Evolutionary conservation across 2,797 vertebrate genomes (phyloP).

Genomic region (Corythornis leucogaster): DNA sequence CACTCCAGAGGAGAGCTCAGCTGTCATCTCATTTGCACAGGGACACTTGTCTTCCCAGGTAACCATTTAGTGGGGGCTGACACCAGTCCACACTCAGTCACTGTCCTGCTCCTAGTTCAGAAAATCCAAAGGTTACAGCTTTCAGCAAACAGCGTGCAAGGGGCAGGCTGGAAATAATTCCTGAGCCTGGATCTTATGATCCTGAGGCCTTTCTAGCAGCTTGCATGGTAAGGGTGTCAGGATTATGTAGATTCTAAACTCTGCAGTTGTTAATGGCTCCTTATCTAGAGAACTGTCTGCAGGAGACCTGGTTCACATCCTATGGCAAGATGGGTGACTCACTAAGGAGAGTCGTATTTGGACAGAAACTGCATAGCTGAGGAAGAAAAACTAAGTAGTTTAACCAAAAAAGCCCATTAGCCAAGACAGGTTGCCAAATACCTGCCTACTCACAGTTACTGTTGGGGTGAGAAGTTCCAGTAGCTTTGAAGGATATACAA

Average conservation of each 20-base stretch:
- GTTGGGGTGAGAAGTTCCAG: not conserved
- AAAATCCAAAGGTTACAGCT: slow-evolving; percentile 76
- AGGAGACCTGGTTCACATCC: slow-evolving; percentile 31
- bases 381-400: not conserved
- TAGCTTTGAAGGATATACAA: not conserved
- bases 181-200: not conserved
- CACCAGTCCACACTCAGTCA: slow-evolving; percentile 53
- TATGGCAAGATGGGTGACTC: slow-evolving; percentile 15
- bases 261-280: not conserved
- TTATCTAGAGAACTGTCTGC: not conserved
- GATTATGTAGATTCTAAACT: not conserved
- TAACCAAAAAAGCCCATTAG: not conserved
- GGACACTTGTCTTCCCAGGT: slow-evolving; percentile 74
- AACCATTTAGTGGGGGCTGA: slow-evolving; percentile 74
- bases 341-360: slow-evolving; percentile 19
- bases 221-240: not conserved
- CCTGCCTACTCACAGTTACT: not conserved
- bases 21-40: slow-evolving; percentile 76
- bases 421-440: not conserved
- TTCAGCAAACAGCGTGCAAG: slow-evolving; percentile 56
- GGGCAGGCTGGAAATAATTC: not conserved
- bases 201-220: not conserved
- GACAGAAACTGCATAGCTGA: not conserved
- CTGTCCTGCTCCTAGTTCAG: slow-evolving; percentile 51
- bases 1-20: slow-evolving; percentile 54